A percentile compares a stretch with the other conserved stretches of the same genome.
Evolutionary conservation across 2,113 vertebrate genomes (phyloP).

Genomic region (Labeo rohita): DNA sequence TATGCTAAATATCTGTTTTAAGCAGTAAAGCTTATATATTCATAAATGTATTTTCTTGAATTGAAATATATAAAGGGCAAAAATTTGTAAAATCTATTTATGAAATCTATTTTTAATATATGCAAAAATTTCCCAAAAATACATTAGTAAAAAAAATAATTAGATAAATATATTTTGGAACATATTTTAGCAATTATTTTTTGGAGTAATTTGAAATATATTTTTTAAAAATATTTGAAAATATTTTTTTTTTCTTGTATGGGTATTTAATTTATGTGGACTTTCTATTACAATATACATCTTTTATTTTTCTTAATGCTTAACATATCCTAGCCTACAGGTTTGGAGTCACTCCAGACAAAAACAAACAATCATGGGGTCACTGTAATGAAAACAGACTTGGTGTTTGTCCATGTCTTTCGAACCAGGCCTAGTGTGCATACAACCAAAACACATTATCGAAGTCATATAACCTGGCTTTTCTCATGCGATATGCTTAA

Average conservation of each 20-base stretch:
- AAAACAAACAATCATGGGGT: neutral
- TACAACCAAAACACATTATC: neutral
- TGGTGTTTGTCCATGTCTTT: neutral
- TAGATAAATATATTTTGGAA: too few relatives aligned
- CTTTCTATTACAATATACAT: neutral
- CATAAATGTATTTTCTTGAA: too few relatives aligned
- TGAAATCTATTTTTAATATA: too few relatives aligned
- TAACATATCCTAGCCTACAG: constrained; percentile 1
- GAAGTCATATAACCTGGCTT: neutral
- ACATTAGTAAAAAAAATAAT: too few relatives aligned
- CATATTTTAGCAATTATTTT: too few relatives aligned
- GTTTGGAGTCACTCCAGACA: neutral
- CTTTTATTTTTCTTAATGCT: neutral
- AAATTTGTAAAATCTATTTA: too few relatives aligned
- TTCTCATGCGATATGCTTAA: neutral
- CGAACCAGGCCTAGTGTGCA: neutral
- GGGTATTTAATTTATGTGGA: neutral
- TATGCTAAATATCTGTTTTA: neutral
- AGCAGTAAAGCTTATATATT: neutral
- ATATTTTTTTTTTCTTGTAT: too few relatives aligned
- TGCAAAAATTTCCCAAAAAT: too few relatives aligned
- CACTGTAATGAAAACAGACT: neutral
- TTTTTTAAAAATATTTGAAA: too few relatives aligned
- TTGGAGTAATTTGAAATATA: too few relatives aligned
- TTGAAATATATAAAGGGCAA: too few relatives aligned